A percentile compares a stretch with the other conserved stretches of the same genome.
Conservation (phyloP, 2,113 vertebrate genomes). For the Pteropus alecto region DNA sequence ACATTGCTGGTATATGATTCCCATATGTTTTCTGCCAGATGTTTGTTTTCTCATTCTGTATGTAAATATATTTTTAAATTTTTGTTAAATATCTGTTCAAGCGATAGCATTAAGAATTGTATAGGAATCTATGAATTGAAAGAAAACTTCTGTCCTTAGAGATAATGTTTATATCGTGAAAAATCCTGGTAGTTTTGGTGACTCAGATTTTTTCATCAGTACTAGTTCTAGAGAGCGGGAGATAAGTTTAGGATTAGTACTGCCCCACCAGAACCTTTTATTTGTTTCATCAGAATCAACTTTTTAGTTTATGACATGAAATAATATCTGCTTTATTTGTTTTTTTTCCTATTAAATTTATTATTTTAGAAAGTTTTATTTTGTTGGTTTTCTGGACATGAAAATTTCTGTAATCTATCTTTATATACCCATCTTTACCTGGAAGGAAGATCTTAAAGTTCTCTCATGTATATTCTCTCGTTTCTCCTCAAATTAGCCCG, state of each 20-base stretch:
- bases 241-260: background rate
- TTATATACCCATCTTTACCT: background rate
- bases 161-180: background rate
- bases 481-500: background rate
- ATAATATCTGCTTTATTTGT: background rate
- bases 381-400: background rate
- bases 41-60: background rate
- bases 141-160: background rate
- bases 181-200: background rate
- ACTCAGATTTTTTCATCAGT: background rate
- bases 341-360: background rate
- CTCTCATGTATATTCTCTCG: background rate
- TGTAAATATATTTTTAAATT: background rate
- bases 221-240: background rate
- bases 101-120: background rate
- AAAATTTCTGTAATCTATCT: background rate
- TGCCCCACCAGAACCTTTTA: background rate
- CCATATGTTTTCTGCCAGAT: slow-evolving; percentile 1
- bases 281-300: background rate
- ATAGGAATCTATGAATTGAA: background rate
- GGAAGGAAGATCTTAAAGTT: background rate
- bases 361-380: background rate
- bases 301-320: background rate
- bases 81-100: background rate
- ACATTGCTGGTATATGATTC: background rate